These are phyloP conservation scores for Rhinopomastus cyanomelas DNA, from an alignment of 2,113 vertebrate species.

Conservation along the genomic window DNA sequence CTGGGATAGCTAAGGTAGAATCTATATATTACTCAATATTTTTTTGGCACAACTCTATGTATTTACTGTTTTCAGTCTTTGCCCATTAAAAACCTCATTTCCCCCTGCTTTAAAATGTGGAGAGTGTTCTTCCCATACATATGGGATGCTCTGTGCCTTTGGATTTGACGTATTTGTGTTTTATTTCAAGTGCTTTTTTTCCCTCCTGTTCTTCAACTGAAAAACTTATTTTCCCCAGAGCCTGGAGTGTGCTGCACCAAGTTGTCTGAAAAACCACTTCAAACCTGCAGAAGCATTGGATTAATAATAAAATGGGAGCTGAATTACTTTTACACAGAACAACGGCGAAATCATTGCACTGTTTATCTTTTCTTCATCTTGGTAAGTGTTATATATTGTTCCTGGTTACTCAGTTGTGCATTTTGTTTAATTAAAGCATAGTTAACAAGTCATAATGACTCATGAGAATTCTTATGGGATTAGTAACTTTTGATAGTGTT, in stretches of 20 bases:
- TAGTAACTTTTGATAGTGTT: not conserved
- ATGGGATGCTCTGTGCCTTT: accelerated
- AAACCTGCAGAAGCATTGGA: not conserved
- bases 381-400: not conserved
- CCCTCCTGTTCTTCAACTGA: not conserved
- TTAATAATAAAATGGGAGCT: not conserved
- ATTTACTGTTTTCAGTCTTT: not conserved
- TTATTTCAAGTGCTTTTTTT: not conserved
- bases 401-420: not conserved
- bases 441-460: not conserved
- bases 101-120: not conserved
- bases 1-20: not conserved
- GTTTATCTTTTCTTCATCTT: not conserved
- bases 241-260: not conserved
- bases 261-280: not conserved
- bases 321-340: not conserved
- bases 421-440: not conserved
- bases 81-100: not conserved
- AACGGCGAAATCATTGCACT: not conserved
- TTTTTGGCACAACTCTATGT: accelerated
- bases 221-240: not conserved
- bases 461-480: not conserved
- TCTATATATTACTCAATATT: not conserved
- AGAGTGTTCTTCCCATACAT: not conserved
- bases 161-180: not conserved